Base-by-base conservation (phyloP, 2,888 invertebrate genomes). In the Euspilapteryx auroguttella region DNA sequence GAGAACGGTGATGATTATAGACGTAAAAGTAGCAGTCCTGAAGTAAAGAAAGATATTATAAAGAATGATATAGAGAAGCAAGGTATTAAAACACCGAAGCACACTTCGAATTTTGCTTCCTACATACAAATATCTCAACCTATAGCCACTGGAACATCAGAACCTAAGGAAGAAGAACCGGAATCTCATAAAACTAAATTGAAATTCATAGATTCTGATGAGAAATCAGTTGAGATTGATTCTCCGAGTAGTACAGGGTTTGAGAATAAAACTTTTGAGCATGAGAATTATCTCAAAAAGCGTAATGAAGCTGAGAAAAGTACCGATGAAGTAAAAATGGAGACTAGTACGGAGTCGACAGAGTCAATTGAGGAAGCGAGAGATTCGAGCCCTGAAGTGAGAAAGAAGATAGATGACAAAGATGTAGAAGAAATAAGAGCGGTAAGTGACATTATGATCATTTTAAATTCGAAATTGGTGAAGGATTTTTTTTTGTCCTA, bases 101-200 rank as follows among this genome's bases (percentile, higher is more conserved):
- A 79, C 28, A 78, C 80, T 4, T 80, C 79, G 38, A 79, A 81
- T 51, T 80, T 80, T 47, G 80, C 81, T 32, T 81, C 81, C 30
- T 81, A 80, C 47, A 81, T 81, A 42, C 79, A 80, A 44, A 73
- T 75, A 33, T 76, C 76, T 3, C 71, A 75, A 40, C 75, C 76
- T 0, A 49, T 75, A 33, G 65, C 73, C 1, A 68, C 76, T 10
- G 78, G 76, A 2, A 55, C 68, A 12, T 53, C 55, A 10, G 52
- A 51, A 10, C 46, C 55, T 23, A 68, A 56, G 39, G 35, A 37
- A 0, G 44, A 45, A 35, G 20, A 35, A 12, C 12, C 4, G 30
- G 57, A 50, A 30, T 43, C 34, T 29, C 51, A 46, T 34, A 58
- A 50, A 37, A 36, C 51, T 2, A 55, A 55, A 42, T 47, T 48